Conservation (phyloP, 92 coral and sea anemone genomes). For the Virgularia gustaviana region DNA sequence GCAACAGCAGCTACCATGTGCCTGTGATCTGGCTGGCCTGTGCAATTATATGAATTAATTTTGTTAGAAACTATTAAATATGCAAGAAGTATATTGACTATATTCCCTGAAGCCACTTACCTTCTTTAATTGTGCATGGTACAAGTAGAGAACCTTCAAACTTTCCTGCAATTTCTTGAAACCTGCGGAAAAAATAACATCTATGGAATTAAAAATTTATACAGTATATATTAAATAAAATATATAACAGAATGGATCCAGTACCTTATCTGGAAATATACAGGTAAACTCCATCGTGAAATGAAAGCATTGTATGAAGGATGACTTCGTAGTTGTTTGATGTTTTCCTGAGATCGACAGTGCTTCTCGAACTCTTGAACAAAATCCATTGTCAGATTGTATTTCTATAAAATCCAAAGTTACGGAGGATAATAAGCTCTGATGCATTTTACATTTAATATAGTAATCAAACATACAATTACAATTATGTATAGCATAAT, state of each 20-base stretch:
- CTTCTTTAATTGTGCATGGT: constrained; percentile 20
- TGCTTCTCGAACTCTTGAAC: constrained; percentile 80
- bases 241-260: neutral
- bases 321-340: constrained; percentile 73
- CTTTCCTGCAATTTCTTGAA: constrained; percentile 91
- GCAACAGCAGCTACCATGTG: no score
- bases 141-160: constrained; percentile 64
- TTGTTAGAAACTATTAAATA: neutral
- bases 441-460: no score
- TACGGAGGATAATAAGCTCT: no score
- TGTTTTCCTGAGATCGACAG: constrained; percentile 88
- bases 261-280: constrained; percentile 97
- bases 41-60: neutral
- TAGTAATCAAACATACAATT: no score
- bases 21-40: no score
- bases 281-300: constrained; percentile 95
- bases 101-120: neutral
- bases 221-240: neutral
- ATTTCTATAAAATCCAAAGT: no score
- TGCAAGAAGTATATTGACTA: neutral
- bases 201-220: neutral
- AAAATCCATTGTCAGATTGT: constrained; percentile 78
- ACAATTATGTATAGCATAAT: no score
- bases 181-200: constrained; percentile 43
- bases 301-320: constrained; percentile 74